phyloP scores from a whole-genome alignment of 2,797 vertebrate species.

The Muscicapa comitata region DNA sequence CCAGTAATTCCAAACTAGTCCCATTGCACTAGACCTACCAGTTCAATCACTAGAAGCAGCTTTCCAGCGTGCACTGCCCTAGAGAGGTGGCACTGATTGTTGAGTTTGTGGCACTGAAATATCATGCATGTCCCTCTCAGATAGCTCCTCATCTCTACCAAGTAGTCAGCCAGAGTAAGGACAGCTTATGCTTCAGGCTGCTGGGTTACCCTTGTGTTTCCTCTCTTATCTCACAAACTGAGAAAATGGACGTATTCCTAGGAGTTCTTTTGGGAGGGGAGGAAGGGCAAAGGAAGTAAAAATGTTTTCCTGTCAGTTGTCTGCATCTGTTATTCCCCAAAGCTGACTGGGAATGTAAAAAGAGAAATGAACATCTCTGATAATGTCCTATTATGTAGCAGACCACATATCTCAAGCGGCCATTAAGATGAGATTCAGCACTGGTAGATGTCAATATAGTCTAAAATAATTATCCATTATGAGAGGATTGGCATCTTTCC shows the following conservation, averaged over 20 bases:
- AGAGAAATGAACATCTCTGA: background rate
- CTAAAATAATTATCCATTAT: slow-evolving; percentile 16
- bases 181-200: background rate
- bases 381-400: background rate
- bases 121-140: background rate
- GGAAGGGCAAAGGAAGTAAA: background rate
- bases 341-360: background rate
- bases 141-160: background rate
- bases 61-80: background rate
- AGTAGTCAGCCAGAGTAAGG: background rate
- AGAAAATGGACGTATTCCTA: background rate
- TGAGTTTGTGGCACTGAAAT: background rate
- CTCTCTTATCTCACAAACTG: background rate
- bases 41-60: background rate
- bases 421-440: background rate
- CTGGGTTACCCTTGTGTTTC: background rate
- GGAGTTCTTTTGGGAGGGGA: background rate
- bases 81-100: background rate
- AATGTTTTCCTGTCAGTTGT: background rate
- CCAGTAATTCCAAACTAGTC: background rate
- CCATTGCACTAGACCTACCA: background rate
- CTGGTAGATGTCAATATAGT: background rate
- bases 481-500: background rate
- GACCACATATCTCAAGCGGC: background rate
- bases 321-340: background rate